A percentile compares a stretch with the other conserved stretches of the same genome.
These are phyloP conservation scores for Oxyruncus cristatus DNA, from an alignment of 2,113 vertebrate species.

Conservation along the genomic window DNA sequence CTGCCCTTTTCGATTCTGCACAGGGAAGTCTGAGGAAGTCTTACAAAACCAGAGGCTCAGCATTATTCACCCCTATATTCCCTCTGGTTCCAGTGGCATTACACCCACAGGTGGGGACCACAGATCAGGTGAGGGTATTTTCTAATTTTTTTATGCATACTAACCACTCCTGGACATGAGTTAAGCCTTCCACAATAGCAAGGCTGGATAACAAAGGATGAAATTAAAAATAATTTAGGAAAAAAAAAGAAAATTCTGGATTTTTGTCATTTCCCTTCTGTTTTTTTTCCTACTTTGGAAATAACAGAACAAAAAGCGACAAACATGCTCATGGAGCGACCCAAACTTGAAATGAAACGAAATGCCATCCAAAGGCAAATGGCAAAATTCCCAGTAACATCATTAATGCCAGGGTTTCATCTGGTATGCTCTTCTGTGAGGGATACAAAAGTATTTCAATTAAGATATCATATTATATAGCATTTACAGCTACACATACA, in stretches of 20 bases:
- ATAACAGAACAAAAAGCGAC: constrained; percentile 4
- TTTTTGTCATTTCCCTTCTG: not conserved
- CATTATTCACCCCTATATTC: not conserved
- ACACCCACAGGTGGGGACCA: not conserved
- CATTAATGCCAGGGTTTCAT: not conserved
- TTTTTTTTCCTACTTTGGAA: not conserved
- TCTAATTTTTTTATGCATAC: not conserved
- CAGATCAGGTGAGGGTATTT: not conserved
- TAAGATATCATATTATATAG: not conserved
- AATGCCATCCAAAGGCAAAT: constrained; percentile 42
- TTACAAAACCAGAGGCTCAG: not conserved
- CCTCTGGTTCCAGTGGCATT: not conserved
- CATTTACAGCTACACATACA: not conserved
- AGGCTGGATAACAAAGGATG: not conserved
- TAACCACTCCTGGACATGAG: not conserved
- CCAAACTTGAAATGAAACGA: constrained; percentile 26
- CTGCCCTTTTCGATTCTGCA: not conserved
- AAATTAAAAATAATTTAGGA: not conserved
- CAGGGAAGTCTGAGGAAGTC: not conserved
- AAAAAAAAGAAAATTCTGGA: not conserved
- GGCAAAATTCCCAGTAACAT: constrained; percentile 39
- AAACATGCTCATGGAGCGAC: not conserved
- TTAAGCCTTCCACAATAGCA: not conserved
- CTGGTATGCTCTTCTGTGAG: not conserved
- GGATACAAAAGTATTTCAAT: not conserved